Conservation (phyloP, 2,113 vertebrate genomes). For the Piaya cayana region DNA sequence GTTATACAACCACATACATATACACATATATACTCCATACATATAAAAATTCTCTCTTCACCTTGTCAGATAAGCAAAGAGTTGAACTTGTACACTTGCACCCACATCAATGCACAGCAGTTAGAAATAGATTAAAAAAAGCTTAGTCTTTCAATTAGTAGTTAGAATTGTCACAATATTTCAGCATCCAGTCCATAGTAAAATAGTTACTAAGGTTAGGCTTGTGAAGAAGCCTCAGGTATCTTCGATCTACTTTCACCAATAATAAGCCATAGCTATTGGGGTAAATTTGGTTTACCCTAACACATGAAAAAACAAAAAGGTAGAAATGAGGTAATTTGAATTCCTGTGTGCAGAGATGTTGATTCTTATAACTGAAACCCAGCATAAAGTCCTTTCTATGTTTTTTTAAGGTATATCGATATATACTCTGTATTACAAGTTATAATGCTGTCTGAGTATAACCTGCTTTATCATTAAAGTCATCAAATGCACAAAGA, state of each 20-base stretch:
- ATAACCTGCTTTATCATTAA: not conserved
- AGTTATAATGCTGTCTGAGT: not conserved
- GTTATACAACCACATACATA: accelerated
- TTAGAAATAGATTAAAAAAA: not conserved
- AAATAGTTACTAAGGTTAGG: not conserved
- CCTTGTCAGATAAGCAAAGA: not conserved
- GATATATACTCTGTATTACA: not conserved
- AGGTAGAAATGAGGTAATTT: not conserved
- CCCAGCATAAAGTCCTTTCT: not conserved
- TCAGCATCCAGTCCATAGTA: not conserved
- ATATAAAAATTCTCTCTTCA: not conserved
- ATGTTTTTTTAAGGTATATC: not conserved
- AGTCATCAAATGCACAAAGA: not conserved
- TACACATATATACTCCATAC: not conserved
- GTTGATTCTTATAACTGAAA: not conserved
- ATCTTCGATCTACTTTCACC: not conserved
- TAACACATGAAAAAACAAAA: not conserved
- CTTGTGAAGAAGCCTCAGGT: not conserved
- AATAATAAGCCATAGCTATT: not conserved
- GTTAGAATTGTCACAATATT: not conserved
- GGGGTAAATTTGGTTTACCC: not conserved
- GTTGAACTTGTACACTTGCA: not conserved
- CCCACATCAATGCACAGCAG: accelerated
- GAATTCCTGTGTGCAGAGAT: not conserved
- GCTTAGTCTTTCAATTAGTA: not conserved